Base-by-base conservation (phyloP, 2,888 invertebrate genomes). In the Cyrtodaria siliqua region DNA sequence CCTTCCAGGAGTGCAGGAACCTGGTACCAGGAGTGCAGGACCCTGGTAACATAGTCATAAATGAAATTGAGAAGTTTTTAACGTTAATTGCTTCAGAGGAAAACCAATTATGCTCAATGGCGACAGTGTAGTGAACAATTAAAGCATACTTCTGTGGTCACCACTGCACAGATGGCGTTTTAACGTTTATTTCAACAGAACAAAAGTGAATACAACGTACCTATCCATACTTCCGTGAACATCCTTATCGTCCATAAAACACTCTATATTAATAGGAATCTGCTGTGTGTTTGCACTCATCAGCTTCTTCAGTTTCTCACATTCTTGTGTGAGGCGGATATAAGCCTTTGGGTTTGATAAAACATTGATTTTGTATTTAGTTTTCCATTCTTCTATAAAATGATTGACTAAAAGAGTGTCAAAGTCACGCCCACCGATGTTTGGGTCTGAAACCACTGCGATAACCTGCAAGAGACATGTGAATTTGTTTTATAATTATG, bases 251-350 rank as follows among this genome's bases (percentile, higher is more conserved):
- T 99, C 96, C 96, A 99, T 98, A 91, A 99, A 98, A 93, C 99
- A 99, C 93, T 99, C 99, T 84, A 99, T 98, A 93, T 97, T 97
- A 70, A 99, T 94, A 0, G 99, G 99, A 87, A 99, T 94, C 44
- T 96, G 96, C 16, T 98, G 98, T 79, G 98, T 97, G 93, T 99
- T 99, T 0, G 99, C 99, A 2, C 99, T 99, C 99, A 99, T 99
- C 93, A 99, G 97, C 92, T 99, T 99, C 94, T 99, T 99, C 33
- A 99, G 92, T 93, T 98, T 99, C 91, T 99, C 99, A 66, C 97
- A 97, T 94, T 99, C 99, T 82, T 97, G 96, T 33, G 97, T 92
- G 26, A 99, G 94, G 52, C 99, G 96, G 64, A 97, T 93, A 93
- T 96, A 97, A 57, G 99, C 98, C 87, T 96, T 95, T 26, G 96